These are phyloP conservation scores for Oreohelix idahoensis DNA, from an alignment of 1,140 invertebrate genomes.

Conservation along the genomic window DNA sequence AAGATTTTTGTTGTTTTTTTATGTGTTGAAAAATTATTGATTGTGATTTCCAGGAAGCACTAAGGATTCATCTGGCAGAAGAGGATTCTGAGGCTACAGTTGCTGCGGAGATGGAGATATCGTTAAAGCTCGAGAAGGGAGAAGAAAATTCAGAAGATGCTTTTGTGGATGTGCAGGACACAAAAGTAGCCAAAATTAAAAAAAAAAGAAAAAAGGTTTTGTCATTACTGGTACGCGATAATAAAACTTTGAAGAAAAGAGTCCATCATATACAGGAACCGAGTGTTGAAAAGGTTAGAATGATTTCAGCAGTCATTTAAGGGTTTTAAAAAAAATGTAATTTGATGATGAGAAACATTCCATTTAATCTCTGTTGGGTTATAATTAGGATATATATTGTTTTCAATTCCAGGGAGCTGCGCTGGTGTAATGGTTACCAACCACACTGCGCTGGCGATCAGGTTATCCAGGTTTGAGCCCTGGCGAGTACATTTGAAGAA, in stretches of 20 bases:
- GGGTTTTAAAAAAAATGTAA: no score
- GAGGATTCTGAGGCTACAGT: constrained; percentile 48
- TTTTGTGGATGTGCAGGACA: constrained; percentile 51
- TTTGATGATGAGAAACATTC: no score
- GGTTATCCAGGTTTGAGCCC: no score
- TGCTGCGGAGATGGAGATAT: constrained; percentile 42
- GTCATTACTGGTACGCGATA: background rate
- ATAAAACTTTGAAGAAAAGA: background rate
- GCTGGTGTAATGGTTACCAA: no score
- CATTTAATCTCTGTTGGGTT: no score
- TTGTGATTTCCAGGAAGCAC: constrained; percentile 50
- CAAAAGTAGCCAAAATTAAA: constrained; percentile 57
- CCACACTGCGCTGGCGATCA: no score
- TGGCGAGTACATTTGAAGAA: no score
- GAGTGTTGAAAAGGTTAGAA: constrained; percentile 9
- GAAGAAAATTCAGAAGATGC: background rate
- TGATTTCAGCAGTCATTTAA: no score
- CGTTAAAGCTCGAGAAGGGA: background rate
- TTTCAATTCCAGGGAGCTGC: no score
- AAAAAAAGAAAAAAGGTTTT: background rate
- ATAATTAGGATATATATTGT: no score
- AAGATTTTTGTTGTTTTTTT: background rate
- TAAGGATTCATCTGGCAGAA: constrained; percentile 49
- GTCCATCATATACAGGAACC: constrained; percentile 6
- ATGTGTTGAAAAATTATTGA: background rate